A percentile compares a stretch with the other conserved stretches of the same genome.
Evolutionary conservation across 2,113 vertebrate genomes (phyloP).

Genomic region (Myodes glareolus): DNA sequence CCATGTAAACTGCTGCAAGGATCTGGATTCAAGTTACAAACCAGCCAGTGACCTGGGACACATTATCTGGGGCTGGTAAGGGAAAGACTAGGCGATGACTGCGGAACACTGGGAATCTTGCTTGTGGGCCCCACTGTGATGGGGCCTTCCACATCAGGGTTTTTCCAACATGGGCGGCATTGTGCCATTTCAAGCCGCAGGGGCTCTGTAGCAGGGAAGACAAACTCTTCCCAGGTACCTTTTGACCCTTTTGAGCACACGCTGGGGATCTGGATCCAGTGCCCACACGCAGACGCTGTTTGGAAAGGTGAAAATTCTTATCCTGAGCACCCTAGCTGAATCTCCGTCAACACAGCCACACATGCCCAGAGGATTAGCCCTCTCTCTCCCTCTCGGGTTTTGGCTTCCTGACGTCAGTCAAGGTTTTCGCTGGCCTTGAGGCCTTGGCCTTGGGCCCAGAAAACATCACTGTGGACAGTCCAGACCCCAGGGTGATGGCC

Average conservation of each 20-base stretch:
- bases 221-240: not conserved
- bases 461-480: constrained; percentile 61
- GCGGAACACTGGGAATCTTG: not conserved
- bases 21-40: not conserved
- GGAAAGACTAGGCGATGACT: not conserved
- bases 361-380: not conserved
- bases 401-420: constrained; percentile 55
- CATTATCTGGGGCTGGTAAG: not conserved
- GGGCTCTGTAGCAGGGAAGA: not conserved
- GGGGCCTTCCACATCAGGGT: no score
- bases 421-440: constrained; percentile 54
- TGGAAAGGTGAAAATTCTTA: constrained; percentile 31
- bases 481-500: constrained; percentile 66
- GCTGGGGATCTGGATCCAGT: not conserved
- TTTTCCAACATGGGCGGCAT: not conserved
- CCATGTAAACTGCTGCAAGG: not conserved
- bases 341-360: not conserved
- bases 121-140: not conserved
- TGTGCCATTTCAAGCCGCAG: not conserved
- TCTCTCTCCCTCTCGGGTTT: constrained; percentile 21
- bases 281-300: not conserved
- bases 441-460: constrained; percentile 59
- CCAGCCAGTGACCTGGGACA: not conserved
- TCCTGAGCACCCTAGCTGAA: not conserved
- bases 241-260: not conserved